Conservation (phyloP, 2,888 invertebrate genomes). For the Stenolophus ochropezus region DNA sequence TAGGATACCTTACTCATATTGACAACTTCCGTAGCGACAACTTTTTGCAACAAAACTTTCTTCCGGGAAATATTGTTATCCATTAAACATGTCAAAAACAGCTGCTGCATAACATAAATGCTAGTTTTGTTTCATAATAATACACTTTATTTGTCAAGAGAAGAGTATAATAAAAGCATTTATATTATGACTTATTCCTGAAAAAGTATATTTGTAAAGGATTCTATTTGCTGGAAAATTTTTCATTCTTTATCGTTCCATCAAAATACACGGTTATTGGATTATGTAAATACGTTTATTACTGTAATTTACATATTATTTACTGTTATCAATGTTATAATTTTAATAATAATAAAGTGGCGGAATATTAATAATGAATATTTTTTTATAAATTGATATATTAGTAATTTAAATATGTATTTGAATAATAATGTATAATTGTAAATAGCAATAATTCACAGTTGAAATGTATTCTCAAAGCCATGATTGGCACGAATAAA, state of each 20-base stretch:
- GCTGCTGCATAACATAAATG: not conserved
- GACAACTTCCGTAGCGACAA: not conserved
- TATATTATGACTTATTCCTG: not conserved
- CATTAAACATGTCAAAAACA: conserved; percentile 1
- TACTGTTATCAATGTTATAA: not conserved
- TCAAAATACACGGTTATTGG: not conserved
- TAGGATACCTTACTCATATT: not conserved
- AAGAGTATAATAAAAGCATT: not conserved
- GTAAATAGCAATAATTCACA: too few relatives aligned
- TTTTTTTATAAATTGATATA: not conserved
- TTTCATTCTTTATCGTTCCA: not conserved
- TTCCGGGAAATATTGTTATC: not conserved
- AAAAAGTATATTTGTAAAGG: not conserved
- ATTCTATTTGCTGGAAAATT: not conserved
- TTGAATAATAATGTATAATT: too few relatives aligned
- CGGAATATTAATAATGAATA: not conserved
- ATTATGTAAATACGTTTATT: not conserved
- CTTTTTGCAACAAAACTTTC: not conserved
- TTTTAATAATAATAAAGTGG: not conserved
- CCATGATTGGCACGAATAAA: too few relatives aligned
- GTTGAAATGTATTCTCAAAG: too few relatives aligned
- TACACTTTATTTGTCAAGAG: not conserved
- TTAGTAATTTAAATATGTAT: too few relatives aligned
- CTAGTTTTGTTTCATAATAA: not conserved
- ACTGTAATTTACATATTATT: not conserved